A percentile compares a stretch with the other conserved stretches of the same genome.
These are phyloP conservation scores for Periplaneta americana DNA, from an alignment of 1,140 invertebrate species.

Conservation along the genomic window DNA sequence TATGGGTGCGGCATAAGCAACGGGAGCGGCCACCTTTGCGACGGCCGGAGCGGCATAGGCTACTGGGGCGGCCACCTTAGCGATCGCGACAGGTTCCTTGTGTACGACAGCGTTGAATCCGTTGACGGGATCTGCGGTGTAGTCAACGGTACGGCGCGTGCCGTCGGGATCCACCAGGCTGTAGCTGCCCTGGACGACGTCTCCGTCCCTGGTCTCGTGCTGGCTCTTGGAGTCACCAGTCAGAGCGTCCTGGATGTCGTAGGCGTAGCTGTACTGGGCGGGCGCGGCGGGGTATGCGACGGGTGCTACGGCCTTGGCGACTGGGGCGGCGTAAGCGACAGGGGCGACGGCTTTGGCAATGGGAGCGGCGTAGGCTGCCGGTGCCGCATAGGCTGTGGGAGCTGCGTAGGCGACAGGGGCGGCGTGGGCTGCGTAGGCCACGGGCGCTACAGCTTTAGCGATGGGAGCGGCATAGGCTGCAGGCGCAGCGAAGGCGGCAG, in stretches of 20 bases:
- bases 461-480: conserved; percentile 29
- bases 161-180: no score
- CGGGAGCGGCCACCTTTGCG: no score
- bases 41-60: conserved; percentile 27
- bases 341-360: conserved; percentile 40
- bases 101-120: no score
- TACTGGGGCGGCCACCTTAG: conserved; percentile 16
- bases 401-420: conserved; percentile 24
- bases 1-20: conserved; percentile 30
- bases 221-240: conserved; percentile 28
- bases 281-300: no score
- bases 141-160: no score
- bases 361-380: conserved; percentile 49
- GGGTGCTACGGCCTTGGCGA: conserved; percentile 25
- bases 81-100: no score
- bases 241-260: conserved; percentile 24
- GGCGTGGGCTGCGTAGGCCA: neutral
- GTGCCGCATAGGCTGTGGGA: conserved; percentile 34
- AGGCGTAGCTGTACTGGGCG: conserved; percentile 15
- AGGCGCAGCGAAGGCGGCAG: conserved; percentile 31
- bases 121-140: no score
- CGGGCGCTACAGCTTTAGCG: conserved; percentile 23
- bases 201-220: no score
- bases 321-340: conserved; percentile 33
- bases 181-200: no score